phyloP scores from a whole-genome alignment of 1,140 invertebrate genomes.

The Hyles euphorbiae region DNA sequence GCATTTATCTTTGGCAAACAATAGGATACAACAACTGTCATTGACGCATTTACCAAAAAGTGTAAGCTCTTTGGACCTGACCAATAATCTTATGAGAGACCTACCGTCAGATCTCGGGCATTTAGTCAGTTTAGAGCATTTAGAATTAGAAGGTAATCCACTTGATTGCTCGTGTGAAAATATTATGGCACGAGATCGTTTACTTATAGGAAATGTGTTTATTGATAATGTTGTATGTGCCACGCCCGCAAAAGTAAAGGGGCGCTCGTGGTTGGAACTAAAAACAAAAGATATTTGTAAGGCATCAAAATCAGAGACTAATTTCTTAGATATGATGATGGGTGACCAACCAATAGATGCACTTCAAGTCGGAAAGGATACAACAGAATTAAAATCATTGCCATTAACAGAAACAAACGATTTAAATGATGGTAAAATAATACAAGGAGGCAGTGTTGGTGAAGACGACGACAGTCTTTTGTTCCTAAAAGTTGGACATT shows the following conservation, averaged over 20 bases:
- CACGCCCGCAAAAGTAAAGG: conserved; percentile 67
- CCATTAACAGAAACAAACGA: conserved; percentile 52
- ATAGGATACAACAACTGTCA: conserved; percentile 73
- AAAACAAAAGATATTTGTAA: conserved; percentile 76
- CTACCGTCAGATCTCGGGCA: conserved; percentile 75
- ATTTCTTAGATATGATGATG: conserved; percentile 76
- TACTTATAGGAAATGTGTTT: conserved; percentile 70
- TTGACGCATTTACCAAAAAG: conserved; percentile 75
- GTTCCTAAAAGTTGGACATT: conserved; percentile 53
- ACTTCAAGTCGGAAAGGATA: conserved; percentile 52
- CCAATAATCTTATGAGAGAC: conserved; percentile 76
- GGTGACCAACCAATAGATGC: conserved; percentile 75
- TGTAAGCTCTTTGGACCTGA: conserved; percentile 78
- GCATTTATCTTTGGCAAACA: conserved; percentile 76
- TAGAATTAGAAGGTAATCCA: conserved; percentile 77
- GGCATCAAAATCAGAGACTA: conserved; percentile 44
- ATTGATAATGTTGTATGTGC: conserved; percentile 76
- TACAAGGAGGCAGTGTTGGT: conserved; percentile 39
- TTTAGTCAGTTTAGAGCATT: conserved; percentile 72
- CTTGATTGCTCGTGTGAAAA: conserved; percentile 79
- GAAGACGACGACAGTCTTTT: conserved; percentile 64
- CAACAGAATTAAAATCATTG: conserved; percentile 58
- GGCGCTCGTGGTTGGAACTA: conserved; percentile 74
- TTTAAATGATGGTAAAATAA: conserved; percentile 61
- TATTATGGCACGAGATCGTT: conserved; percentile 72